These are phyloP conservation scores for Phymanthus crucifer DNA, from an alignment of 92 coral and sea anemone genomes.

Conservation along the genomic window DNA sequence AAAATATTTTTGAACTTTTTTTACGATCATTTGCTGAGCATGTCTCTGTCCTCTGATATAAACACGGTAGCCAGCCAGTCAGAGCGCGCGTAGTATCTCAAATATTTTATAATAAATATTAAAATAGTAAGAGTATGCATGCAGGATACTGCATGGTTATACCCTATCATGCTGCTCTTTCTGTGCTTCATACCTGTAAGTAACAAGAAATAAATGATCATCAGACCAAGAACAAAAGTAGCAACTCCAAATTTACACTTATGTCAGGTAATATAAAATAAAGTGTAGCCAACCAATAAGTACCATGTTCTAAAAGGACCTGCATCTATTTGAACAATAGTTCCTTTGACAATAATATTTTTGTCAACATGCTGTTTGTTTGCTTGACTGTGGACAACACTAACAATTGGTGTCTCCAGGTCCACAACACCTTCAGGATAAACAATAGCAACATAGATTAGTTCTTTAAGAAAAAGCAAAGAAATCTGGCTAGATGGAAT, in stretches of 20 bases:
- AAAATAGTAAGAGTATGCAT: too few relatives aligned
- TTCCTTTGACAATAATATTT: conserved; percentile 89
- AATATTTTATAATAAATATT: too few relatives aligned
- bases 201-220: neutral
- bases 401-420: conserved; percentile 69
- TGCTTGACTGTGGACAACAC: conserved; percentile 80
- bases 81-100: too few relatives aligned
- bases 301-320: conserved; percentile 75
- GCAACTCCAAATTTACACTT: neutral
- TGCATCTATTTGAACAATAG: conserved; percentile 83
- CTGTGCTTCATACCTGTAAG: conserved; percentile 11
- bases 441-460: too few relatives aligned
- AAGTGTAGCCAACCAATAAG: neutral
- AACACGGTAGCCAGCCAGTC: too few relatives aligned
- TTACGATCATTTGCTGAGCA: too few relatives aligned
- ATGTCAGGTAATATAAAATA: neutral
- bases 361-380: conserved; percentile 70
- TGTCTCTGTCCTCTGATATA: too few relatives aligned
- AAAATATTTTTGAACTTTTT: too few relatives aligned
- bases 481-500: neutral
- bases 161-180: neutral
- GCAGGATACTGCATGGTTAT: neutral
- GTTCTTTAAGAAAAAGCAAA: neutral
- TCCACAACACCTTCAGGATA: conserved; percentile 65
- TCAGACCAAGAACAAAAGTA: neutral